Percentiles rank a stretch among this genome's conserved stretches.
Evolutionary conservation across 2,797 vertebrate species (phyloP).

Genomic region (Takifugu rubripes): DNA sequence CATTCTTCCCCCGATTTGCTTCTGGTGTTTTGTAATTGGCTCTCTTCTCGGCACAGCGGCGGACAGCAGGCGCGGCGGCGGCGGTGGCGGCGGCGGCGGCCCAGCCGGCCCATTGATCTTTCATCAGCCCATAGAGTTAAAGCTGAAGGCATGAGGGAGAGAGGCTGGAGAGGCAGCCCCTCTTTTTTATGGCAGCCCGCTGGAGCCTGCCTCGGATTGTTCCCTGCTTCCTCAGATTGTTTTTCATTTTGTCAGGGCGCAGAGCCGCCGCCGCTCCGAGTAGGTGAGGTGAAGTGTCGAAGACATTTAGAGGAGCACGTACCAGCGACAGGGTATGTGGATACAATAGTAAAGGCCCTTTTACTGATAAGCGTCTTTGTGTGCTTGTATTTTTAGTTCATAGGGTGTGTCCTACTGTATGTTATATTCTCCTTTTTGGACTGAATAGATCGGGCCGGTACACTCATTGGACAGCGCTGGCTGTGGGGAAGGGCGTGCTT

Average conservation of each 20-base stretch:
- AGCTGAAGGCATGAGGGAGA: slow-evolving; percentile 59
- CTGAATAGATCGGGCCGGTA: too few species aligned
- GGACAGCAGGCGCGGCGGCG: slow-evolving; percentile 61
- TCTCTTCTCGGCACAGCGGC: slow-evolving; percentile 60
- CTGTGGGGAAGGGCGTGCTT: too few species aligned
- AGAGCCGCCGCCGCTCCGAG: slow-evolving; percentile 42
- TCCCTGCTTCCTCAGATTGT: slow-evolving; percentile 79
- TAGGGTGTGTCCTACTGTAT: too few species aligned
- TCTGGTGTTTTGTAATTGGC: slow-evolving; percentile 60
- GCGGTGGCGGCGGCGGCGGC: slow-evolving; percentile 57
- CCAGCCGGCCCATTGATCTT: slow-evolving; percentile 74
- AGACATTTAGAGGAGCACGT: slow-evolving; percentile 63
- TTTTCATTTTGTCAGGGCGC: slow-evolving; percentile 65
- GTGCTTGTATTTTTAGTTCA: slow-evolving; percentile 8
- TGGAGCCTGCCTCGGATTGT: slow-evolving; percentile 79
- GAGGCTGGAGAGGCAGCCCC: slow-evolving; percentile 58
- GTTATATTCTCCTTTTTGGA: too few species aligned
- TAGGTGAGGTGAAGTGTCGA: slow-evolving; percentile 63
- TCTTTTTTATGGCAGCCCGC: slow-evolving; percentile 70
- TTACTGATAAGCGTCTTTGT: slow-evolving; percentile 33
- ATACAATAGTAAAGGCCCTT: slow-evolving; percentile 49
- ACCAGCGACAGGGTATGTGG: slow-evolving; percentile 50
- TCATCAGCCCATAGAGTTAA: slow-evolving; percentile 69
- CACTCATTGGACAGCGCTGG: too few species aligned
- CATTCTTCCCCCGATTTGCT: slow-evolving; percentile 9